These are phyloP conservation scores for Anabas testudineus DNA, from an alignment of 2,797 vertebrate species.

Conservation along the genomic window DNA sequence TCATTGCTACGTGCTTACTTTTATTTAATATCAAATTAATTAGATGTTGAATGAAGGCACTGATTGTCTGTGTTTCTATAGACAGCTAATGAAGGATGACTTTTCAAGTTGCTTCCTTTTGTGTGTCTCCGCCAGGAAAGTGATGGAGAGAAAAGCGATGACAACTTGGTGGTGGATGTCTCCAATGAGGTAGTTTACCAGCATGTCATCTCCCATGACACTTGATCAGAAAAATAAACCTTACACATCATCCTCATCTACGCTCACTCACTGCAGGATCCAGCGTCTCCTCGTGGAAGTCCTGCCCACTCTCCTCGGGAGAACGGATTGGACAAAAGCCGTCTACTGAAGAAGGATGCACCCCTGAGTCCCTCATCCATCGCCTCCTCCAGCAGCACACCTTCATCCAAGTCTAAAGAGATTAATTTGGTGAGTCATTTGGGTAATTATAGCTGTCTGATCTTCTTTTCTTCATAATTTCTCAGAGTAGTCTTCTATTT, in stretches of 20 bases:
- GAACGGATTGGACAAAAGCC: conserved; percentile 94
- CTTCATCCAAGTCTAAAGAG: conserved; percentile 97
- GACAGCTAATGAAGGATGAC: background rate
- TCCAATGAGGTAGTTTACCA: conserved; percentile 90
- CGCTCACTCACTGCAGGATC: conserved; percentile 83
- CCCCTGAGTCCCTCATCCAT: conserved; percentile 94
- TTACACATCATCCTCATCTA: background rate
- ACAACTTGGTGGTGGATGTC: conserved; percentile 93
- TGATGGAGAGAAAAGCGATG: conserved; percentile 96
- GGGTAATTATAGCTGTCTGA: conserved; percentile 39
- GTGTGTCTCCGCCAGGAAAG: conserved; percentile 87
- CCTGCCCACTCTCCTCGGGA: conserved; percentile 94
- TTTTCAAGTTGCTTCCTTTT: background rate
- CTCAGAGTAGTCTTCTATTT: conserved; percentile 41
- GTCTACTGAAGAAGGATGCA: conserved; percentile 90
- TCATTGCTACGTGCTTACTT: background rate
- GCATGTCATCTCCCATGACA: background rate
- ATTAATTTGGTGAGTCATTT: conserved; percentile 83
- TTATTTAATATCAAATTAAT: too few relatives aligned
- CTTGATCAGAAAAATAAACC: background rate
- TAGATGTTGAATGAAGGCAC: too few relatives aligned
- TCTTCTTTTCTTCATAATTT: conserved; percentile 38
- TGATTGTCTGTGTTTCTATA: conserved; percentile 7
- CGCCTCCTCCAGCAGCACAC: conserved; percentile 96
- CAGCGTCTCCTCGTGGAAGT: conserved; percentile 90